phyloP scores from a whole-genome alignment of 2,797 vertebrate species.

The Muraenolepis orangiensis region DNA sequence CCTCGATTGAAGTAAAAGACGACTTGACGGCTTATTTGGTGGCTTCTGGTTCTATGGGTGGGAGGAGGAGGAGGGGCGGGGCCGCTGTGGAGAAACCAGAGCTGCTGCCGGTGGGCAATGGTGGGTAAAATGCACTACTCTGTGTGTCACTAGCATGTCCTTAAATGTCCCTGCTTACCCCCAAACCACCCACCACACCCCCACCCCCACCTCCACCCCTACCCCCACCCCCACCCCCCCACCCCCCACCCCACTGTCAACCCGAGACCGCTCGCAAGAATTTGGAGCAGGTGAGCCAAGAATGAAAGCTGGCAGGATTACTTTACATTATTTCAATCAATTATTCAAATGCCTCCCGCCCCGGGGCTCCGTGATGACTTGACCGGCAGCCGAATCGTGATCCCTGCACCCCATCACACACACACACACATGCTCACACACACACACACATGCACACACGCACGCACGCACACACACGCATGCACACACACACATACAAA shows the following conservation, averaged over 20 bases:
- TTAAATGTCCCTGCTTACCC: slow-evolving; percentile 66
- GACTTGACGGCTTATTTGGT: slow-evolving; percentile 4
- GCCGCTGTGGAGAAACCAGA: slow-evolving; percentile 50
- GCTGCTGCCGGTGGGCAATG: slow-evolving; percentile 61
- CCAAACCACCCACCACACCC: slow-evolving; percentile 40
- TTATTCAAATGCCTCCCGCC: slow-evolving; percentile 77
- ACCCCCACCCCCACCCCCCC: slow-evolving; percentile 56
- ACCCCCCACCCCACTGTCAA: slow-evolving; percentile 58
- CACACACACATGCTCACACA: not conserved
- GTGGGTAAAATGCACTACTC: slow-evolving; percentile 66
- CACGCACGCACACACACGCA: slow-evolving; percentile 10
- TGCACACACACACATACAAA: slow-evolving; percentile 22
- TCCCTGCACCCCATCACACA: slow-evolving; percentile 21
- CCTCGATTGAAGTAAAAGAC: slow-evolving; percentile 4
- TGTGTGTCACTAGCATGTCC: slow-evolving; percentile 65
- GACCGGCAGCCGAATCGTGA: slow-evolving; percentile 61
- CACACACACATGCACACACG: not conserved
- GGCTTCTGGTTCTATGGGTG: slow-evolving; percentile 8
- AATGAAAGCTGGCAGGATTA: slow-evolving; percentile 74
- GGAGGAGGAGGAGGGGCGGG: slow-evolving; percentile 16
- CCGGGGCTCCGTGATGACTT: slow-evolving; percentile 63
- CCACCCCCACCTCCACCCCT: slow-evolving; percentile 59
- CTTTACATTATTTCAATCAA: slow-evolving; percentile 83
- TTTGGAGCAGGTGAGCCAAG: slow-evolving; percentile 67
- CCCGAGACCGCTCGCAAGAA: slow-evolving; percentile 60